phyloP scores from a whole-genome alignment of 2,113 vertebrate species.

The Nibea albiflora region DNA sequence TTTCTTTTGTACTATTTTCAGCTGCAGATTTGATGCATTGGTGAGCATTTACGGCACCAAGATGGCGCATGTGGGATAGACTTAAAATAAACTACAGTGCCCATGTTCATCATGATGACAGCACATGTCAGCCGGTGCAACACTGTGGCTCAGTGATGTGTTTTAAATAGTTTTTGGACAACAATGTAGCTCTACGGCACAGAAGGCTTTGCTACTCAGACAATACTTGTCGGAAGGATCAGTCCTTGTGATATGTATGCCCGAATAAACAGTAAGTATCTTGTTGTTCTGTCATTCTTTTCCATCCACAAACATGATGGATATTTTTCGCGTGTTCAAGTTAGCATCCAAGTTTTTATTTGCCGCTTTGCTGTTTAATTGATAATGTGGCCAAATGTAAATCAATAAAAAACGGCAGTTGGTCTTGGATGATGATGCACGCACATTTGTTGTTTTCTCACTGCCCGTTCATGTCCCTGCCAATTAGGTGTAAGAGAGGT shows the following conservation, averaged over 20 bases:
- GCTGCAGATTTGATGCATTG: not conserved
- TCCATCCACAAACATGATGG: not conserved
- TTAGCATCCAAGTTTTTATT: slow-evolving; percentile 10
- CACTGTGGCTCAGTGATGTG: not conserved
- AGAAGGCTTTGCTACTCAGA: not conserved
- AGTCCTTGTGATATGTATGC: slow-evolving; percentile 2
- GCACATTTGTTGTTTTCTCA: not conserved
- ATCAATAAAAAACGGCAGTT: not conserved
- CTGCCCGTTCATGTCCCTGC: not conserved
- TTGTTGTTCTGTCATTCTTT: slow-evolving; percentile 10
- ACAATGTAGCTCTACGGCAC: not conserved
- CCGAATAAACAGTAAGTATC: not conserved
- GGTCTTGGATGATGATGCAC: not conserved
- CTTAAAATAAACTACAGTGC: not conserved
- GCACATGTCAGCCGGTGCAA: not conserved
- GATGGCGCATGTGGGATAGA: not conserved
- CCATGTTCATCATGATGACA: not conserved
- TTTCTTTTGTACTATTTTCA: not conserved
- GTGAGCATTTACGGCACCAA: not conserved
- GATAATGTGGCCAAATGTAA: not conserved
- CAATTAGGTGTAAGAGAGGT: not conserved
- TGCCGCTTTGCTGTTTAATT: slow-evolving; percentile 2
- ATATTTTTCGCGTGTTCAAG: not conserved
- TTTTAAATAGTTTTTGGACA: not conserved
- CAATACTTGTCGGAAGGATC: not conserved